phyloP scores from a whole-genome alignment of 2,888 invertebrate genomes.

The Eristalis pertinax region DNA sequence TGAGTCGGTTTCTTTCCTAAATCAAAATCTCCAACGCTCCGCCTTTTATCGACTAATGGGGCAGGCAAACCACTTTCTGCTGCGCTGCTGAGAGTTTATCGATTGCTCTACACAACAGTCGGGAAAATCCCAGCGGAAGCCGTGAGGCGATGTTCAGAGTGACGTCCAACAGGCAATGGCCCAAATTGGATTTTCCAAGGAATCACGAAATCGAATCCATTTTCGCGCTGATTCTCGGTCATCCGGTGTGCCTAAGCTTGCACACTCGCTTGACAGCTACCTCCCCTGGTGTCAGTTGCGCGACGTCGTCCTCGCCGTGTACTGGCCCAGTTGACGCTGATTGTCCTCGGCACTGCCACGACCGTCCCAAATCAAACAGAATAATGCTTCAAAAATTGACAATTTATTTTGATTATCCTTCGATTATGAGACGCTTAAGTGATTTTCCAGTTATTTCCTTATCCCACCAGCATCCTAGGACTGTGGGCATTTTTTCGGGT shows the following conservation, averaged over 20 bases:
- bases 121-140: no score
- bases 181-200: background rate
- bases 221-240: background rate
- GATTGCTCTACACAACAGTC: no score
- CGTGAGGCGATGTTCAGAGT: no score
- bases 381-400: conserved; percentile 47
- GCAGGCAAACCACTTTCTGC: no score
- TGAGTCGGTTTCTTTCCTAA: no score
- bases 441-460: conserved; percentile 26
- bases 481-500: conserved; percentile 29
- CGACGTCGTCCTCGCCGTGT: background rate
- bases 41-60: no score
- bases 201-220: background rate
- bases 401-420: conserved; percentile 61
- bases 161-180: no score
- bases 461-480: background rate
- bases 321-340: background rate
- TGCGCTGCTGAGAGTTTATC: no score
- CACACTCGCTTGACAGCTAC: background rate
- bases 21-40: no score
- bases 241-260: no score
- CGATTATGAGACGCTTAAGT: conserved; percentile 56
- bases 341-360: background rate
- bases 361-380: conserved; percentile 29
- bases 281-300: background rate